Evolutionary conservation across 2,113 vertebrate genomes (phyloP), one percentile per base, ranked within the genome.

Genomic region (Zosterops pallidus): DNA sequence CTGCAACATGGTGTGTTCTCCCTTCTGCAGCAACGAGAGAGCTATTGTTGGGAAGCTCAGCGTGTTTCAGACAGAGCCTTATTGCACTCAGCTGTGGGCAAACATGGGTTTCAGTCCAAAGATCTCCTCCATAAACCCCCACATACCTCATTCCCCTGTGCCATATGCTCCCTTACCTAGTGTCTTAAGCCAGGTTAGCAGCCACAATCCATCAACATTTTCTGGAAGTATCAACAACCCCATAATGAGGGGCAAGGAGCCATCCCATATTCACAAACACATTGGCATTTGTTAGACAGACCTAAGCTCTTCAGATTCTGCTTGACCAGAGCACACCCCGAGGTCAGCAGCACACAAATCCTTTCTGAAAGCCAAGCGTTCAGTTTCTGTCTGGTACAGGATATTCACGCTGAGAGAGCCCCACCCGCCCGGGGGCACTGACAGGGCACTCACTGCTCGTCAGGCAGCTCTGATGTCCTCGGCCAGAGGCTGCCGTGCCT

Each of bases 31-130:
- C 81, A 53, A 16, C 4, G n/a, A 59, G n/a, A 25, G 35, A 62
- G 55, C 89, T 47, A 12, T 28, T 49, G 82, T 23, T 14, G 89
- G 52, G 49, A n/a, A 35, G n/a, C 67, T 59, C 49, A 12, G 69
- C 22, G 0, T 41, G 60, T 44, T 22, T 76, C 44, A 21, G 35
- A 11, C 21, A 15, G 37, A 23, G 37, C 12, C 46, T 62, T 57
- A 0, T 0, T 28, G 65, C 18, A 2, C 41, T 18, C 25, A 37
- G 35, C 41, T 37, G 5, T 2, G 49, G 53, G 82, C n/a, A 39
- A 78, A 44, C 35, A 14, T 0, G 3, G 53, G 2, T 72, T 65
- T 62, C 52, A 6, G 33, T n/a, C 42, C 70, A 21, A 25, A 76
- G n/a, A 20, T 31, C 28, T 44, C 21, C 9, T 33, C 53, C 16